These are phyloP conservation scores for Chaenodraco wilsoni DNA, from an alignment of 2,797 vertebrate genomes.

Conservation along the genomic window DNA sequence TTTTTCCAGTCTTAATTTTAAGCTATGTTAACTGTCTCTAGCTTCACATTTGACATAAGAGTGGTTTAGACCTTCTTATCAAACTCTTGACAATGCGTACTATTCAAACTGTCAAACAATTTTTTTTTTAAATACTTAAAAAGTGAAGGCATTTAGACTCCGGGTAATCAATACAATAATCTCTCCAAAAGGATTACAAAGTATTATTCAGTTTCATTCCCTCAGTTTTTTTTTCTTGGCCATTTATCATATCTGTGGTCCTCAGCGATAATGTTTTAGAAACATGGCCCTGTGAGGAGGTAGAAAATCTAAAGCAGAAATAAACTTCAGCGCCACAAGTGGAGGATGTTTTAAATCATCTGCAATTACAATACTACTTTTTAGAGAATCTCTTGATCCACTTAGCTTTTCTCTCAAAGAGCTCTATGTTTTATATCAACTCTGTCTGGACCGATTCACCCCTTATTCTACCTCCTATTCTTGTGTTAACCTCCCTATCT, in stretches of 20 bases:
- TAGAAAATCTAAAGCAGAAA: slow-evolving; percentile 40
- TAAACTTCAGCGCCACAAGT: slow-evolving; percentile 35
- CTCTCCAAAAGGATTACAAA: neutral
- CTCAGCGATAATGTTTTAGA: slow-evolving; percentile 50
- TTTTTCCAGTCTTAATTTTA: neutral
- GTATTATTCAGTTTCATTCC: slow-evolving; percentile 26
- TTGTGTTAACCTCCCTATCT: slow-evolving; percentile 8
- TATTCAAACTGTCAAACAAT: neutral
- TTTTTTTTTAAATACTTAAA: neutral
- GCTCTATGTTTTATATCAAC: slow-evolving; percentile 26
- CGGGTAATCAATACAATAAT: slow-evolving; percentile 9
- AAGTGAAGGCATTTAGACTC: slow-evolving; percentile 7
- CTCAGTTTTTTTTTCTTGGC: slow-evolving; percentile 54
- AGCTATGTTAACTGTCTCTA: slow-evolving; percentile 8
- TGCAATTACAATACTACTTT: slow-evolving; percentile 17
- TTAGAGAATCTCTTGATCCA: slow-evolving; percentile 31
- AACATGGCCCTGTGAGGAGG: slow-evolving; percentile 33
- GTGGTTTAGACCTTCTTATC: neutral
- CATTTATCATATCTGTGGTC: slow-evolving; percentile 33
- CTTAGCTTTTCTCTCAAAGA: slow-evolving; percentile 12
- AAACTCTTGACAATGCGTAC: neutral
- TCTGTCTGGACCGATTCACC: slow-evolving; percentile 8
- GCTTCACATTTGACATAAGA: neutral
- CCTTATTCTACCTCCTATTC: neutral
- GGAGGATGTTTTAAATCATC: slow-evolving; percentile 45